Conservation (phyloP, 1,140 invertebrate species). For the Nilaparvata lugens region DNA sequence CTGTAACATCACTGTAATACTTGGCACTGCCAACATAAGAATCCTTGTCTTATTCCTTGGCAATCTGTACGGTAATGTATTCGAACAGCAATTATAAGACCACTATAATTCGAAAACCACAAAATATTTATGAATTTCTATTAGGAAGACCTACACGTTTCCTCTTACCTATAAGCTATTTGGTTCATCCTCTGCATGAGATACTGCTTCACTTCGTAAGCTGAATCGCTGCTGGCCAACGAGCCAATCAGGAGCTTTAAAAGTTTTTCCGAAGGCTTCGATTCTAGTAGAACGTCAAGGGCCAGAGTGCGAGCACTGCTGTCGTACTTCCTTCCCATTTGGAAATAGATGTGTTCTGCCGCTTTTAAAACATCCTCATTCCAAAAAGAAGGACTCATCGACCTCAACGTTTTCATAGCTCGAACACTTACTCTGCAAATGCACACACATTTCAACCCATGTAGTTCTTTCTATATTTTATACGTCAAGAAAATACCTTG, state of each 20-base stretch:
- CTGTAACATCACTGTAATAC: too few relatives aligned
- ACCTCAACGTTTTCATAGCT: conserved; percentile 53
- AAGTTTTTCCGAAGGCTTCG: conserved; percentile 41
- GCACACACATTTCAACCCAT: too few relatives aligned
- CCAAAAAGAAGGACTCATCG: conserved; percentile 41
- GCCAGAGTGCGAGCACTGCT: conserved; percentile 61
- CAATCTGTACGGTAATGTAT: too few relatives aligned
- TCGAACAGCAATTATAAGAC: too few relatives aligned
- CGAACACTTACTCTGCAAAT: conserved; percentile 41
- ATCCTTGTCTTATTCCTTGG: too few relatives aligned
- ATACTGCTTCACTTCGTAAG: conserved; percentile 58
- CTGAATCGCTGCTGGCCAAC: conserved; percentile 41
- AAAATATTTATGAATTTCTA: background rate
- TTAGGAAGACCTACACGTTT: background rate
- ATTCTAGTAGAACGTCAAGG: conserved; percentile 57
- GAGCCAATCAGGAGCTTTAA: conserved; percentile 46
- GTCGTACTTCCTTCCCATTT: conserved; percentile 51
- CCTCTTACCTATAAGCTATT: conserved; percentile 39
- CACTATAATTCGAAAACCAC: too few relatives aligned
- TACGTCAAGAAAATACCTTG: background rate
- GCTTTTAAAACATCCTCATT: conserved; percentile 37
- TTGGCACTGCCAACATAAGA: too few relatives aligned
- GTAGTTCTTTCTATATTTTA: too few relatives aligned
- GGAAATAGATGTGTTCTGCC: conserved; percentile 52
- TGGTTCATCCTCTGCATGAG: conserved; percentile 52